Percentiles rank a stretch among this genome's conserved stretches.
phyloP scores from a whole-genome alignment of 2,797 vertebrate genomes.

The Chlorospingus flavigularis region DNA sequence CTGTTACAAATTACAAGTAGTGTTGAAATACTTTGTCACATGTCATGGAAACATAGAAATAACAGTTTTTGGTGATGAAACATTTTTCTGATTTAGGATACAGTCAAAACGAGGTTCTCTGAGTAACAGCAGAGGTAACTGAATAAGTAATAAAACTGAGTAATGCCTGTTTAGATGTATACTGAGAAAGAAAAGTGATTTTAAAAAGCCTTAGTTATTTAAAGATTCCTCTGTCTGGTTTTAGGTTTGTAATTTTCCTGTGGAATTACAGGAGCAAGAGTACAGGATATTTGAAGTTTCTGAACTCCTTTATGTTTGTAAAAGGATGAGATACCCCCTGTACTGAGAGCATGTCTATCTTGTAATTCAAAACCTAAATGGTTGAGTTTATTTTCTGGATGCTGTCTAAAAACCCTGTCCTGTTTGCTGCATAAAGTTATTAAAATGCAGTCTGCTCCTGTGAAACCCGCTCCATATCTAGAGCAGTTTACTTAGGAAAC shows the following conservation, averaged over 20 bases:
- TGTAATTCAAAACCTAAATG: slow-evolving; percentile 29
- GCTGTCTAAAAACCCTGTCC: neutral
- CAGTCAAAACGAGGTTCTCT: neutral
- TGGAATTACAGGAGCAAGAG: neutral
- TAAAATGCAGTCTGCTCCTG: slow-evolving; percentile 41
- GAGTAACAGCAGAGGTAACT: neutral
- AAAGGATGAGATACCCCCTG: neutral
- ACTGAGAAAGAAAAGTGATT: neutral
- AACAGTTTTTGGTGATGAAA: neutral
- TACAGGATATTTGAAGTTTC: neutral
- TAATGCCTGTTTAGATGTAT: neutral
- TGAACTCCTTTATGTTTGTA: slow-evolving; percentile 15
- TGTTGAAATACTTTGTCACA: neutral
- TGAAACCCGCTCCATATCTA: slow-evolving; percentile 51
- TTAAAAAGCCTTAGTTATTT: neutral
- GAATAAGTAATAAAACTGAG: neutral
- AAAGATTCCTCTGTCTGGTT: neutral
- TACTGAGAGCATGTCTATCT: neutral
- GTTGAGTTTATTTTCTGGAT: neutral
- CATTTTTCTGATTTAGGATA: neutral
- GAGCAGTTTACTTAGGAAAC: slow-evolving; percentile 62
- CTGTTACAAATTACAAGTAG: neutral
- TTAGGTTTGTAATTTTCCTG: neutral
- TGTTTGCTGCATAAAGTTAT: slow-evolving; percentile 18
- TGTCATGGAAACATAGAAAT: neutral